A percentile compares a stretch with the other conserved stretches of the same genome.
These are phyloP conservation scores for Nasonia oneida DNA, from an alignment of 2,888 invertebrate genomes.

Conservation along the genomic window DNA sequence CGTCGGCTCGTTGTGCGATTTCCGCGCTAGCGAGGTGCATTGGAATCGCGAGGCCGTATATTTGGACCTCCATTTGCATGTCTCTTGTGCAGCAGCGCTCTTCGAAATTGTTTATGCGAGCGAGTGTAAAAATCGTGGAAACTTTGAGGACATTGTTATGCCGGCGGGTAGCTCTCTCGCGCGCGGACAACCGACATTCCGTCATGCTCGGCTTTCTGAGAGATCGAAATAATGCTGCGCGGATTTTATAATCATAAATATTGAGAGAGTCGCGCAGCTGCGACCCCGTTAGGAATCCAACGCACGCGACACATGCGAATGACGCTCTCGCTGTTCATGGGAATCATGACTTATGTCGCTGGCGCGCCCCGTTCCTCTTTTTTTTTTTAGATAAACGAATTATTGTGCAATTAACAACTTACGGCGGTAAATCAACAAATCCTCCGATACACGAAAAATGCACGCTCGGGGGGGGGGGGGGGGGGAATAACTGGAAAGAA, in stretches of 20 bases:
- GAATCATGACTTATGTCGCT: constrained; percentile 47
- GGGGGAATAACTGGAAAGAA: not conserved
- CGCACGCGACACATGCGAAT: constrained; percentile 64
- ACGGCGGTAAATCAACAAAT: not conserved
- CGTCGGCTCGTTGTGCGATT: constrained; percentile 33
- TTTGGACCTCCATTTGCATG: not conserved
- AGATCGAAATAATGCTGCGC: constrained; percentile 78
- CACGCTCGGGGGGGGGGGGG: not conserved
- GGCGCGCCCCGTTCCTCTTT: not conserved
- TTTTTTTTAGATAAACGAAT: not conserved
- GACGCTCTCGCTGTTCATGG: not conserved
- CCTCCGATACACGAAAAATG: constrained; percentile 10
- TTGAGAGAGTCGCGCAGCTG: constrained; percentile 68
- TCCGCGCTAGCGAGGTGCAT: constrained; percentile 50
- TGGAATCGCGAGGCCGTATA: not conserved
- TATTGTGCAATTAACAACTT: too few relatives aligned
- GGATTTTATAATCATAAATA: constrained; percentile 78
- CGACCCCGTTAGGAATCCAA: constrained; percentile 75
- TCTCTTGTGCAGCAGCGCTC: not conserved
- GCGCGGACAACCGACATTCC: constrained; percentile 72
- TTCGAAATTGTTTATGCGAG: too few relatives aligned
- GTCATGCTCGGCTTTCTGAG: constrained; percentile 78
- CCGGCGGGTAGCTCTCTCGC: constrained; percentile 6
- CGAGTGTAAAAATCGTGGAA: too few relatives aligned
- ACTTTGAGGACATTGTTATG: constrained; percentile 36